phyloP scores from a whole-genome alignment of 2,797 vertebrate genomes.

The Garrulus glandarius region DNA sequence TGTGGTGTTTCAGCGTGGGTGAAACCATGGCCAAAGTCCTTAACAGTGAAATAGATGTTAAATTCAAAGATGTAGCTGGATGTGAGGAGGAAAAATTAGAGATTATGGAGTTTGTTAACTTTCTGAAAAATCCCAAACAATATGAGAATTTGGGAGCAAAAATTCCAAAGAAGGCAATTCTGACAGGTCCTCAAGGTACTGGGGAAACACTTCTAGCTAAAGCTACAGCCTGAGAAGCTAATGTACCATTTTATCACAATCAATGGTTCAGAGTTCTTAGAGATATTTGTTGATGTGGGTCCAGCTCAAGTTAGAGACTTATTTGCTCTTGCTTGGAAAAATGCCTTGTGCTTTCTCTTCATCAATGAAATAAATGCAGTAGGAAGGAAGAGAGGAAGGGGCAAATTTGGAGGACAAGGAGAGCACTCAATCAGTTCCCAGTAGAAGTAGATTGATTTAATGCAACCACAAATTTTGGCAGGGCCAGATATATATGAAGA shows the following conservation, averaged over 20 bases:
- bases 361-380: slow-evolving; percentile 90
- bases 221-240: slow-evolving; percentile 87
- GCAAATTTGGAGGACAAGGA: slow-evolving; percentile 89
- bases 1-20: slow-evolving; percentile 64
- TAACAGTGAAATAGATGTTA: slow-evolving; percentile 88
- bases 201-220: slow-evolving; percentile 90
- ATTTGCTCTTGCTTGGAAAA: slow-evolving; percentile 87
- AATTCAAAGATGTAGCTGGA: slow-evolving; percentile 91
- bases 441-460: slow-evolving; percentile 95
- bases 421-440: slow-evolving; percentile 82
- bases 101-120: not conserved
- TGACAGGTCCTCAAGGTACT: slow-evolving; percentile 87
- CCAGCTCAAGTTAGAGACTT: slow-evolving; percentile 88
- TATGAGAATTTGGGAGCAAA: not conserved
- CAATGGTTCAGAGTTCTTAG: slow-evolving; percentile 89
- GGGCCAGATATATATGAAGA: slow-evolving; percentile 89
- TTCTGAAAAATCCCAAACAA: not conserved
- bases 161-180: slow-evolving; percentile 79
- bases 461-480: slow-evolving; percentile 86
- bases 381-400: slow-evolving; percentile 86
- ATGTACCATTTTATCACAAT: slow-evolving; percentile 91
- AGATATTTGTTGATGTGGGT: slow-evolving; percentile 91
- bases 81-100: slow-evolving; percentile 70
- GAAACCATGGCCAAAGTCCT: slow-evolving; percentile 90
- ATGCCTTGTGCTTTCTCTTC: slow-evolving; percentile 90